Percentiles rank a stretch among this genome's conserved stretches.
phyloP scores from a whole-genome alignment of 2,113 vertebrate genomes.

The Rhizomys pruinosus region DNA sequence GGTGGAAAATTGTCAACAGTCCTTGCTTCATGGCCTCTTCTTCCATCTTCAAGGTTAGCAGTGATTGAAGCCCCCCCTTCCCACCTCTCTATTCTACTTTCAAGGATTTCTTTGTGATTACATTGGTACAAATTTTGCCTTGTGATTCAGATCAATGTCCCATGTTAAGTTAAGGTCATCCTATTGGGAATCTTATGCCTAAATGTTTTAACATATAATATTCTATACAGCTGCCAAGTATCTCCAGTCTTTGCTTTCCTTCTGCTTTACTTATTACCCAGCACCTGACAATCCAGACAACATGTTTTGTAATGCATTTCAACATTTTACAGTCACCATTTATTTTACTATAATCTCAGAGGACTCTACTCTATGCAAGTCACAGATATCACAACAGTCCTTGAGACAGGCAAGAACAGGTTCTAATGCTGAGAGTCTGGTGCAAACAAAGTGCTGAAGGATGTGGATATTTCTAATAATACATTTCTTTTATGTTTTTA shows the following conservation, averaged over 20 bases:
- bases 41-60: not conserved
- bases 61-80: not conserved
- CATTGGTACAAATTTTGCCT: not conserved
- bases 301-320: no score
- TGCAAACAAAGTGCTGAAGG: not conserved
- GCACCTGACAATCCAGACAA: not conserved
- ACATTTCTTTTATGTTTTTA: not conserved
- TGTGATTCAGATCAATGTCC: not conserved
- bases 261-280: conserved; percentile 14
- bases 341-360: not conserved
- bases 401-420: not conserved
- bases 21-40: not conserved
- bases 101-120: not conserved
- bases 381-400: not conserved
- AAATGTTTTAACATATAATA: not conserved
- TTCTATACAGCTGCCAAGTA: not conserved
- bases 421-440: not conserved
- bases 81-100: not conserved
- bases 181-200: not conserved
- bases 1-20: not conserved
- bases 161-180: not conserved
- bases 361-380: not conserved
- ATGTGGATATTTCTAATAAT: not conserved
- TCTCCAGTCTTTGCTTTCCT: not conserved
- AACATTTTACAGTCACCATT: no score